A percentile compares a stretch with the other conserved stretches of the same genome.
Conservation (phyloP, 2,888 invertebrate species). For the Drosophila hamatofila region DNA sequence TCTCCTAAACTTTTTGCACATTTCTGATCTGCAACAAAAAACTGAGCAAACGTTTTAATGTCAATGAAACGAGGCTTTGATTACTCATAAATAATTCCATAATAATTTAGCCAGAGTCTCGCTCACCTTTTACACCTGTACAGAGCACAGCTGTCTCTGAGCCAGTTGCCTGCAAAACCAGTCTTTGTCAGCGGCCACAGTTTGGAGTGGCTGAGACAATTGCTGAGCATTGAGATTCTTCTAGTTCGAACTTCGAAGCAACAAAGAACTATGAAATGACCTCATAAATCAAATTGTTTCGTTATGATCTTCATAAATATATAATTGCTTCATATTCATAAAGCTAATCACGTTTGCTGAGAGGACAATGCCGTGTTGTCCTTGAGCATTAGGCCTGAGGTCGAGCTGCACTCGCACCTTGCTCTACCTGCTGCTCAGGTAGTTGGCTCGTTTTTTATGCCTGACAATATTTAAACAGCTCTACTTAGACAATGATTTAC, state of each 20-base stretch:
- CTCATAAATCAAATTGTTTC: conserved; percentile 73
- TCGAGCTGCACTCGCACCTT: not conserved
- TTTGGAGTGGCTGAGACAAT: conserved; percentile 10
- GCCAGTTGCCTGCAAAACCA: conserved; percentile 16
- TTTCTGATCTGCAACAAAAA: not conserved
- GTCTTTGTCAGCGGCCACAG: conserved; percentile 11
- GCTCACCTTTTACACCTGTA: conserved; percentile 41
- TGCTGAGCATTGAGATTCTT: not conserved
- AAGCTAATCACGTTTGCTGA: conserved; percentile 19
- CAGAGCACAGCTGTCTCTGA: conserved; percentile 53
- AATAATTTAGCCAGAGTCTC: not conserved
- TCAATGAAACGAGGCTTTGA: not conserved
- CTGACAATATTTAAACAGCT: conserved; percentile 56
- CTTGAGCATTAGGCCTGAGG: conserved; percentile 50
- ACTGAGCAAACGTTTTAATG: not conserved
- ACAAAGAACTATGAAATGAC: conserved; percentile 54
- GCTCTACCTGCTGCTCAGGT: conserved; percentile 35
- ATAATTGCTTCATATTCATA: conserved; percentile 77
- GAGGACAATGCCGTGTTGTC: conserved; percentile 56
- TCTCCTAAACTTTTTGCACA: not conserved
- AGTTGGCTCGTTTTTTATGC: conserved; percentile 32
- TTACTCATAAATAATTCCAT: not conserved
- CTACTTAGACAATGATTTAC: conserved; percentile 56
- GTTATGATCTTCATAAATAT: conserved; percentile 79
- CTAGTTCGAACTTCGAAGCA: not conserved